A percentile compares a stretch with the other conserved stretches of the same genome.
Conservation (phyloP, 2,113 vertebrate species). For the Bos indicus region DNA sequence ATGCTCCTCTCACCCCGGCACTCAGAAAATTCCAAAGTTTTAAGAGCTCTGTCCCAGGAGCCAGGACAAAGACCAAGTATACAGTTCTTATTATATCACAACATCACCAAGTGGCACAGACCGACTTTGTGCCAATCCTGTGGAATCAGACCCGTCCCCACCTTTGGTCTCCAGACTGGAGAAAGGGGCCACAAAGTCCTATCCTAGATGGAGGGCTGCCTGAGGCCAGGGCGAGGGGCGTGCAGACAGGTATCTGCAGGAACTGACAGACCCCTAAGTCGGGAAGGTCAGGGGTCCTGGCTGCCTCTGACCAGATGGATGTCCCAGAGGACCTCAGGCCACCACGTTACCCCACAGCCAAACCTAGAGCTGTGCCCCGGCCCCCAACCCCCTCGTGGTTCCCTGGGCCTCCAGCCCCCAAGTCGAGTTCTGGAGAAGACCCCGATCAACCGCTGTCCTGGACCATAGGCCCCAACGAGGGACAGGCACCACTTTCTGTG, state of each 20-base stretch:
- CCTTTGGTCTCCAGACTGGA: neutral
- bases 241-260: neutral
- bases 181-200: neutral
- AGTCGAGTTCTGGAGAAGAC: neutral
- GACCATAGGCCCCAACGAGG: accelerated
- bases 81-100: neutral
- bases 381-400: neutral
- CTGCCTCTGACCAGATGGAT: neutral
- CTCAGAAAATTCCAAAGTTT: neutral
- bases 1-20: neutral
- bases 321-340: neutral
- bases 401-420: neutral
- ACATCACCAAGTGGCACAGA: neutral
- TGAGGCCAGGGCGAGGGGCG: neutral
- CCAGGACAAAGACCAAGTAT: neutral
- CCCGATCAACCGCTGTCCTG: neutral
- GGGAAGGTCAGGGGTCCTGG: neutral
- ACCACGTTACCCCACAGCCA: neutral
- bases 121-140: neutral
- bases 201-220: neutral
- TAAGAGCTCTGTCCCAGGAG: neutral
- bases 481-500: neutral
- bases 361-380: neutral
- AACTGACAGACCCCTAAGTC: neutral
- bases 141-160: neutral